phyloP scores from a whole-genome alignment of 2,113 vertebrate genomes.

The Catagonus wagneri region DNA sequence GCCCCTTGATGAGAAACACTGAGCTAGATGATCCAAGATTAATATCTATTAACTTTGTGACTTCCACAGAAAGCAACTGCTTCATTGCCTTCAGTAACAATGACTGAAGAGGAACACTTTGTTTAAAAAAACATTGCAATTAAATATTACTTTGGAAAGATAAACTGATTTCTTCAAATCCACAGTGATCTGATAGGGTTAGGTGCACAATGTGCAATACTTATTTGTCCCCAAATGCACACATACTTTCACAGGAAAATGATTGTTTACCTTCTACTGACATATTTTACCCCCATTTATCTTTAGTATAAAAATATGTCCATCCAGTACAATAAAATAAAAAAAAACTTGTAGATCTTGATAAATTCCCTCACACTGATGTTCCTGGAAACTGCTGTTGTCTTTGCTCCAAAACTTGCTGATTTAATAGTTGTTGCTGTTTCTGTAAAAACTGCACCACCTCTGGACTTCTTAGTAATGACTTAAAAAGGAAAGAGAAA shows the following conservation, averaged over 20 bases:
- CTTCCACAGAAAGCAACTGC: constrained; percentile 85
- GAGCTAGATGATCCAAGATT: constrained; percentile 54
- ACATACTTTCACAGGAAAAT: constrained; percentile 64
- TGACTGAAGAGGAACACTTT: constrained; percentile 81
- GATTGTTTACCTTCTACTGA: not conserved
- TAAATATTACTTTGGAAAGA: constrained; percentile 72
- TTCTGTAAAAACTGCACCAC: constrained; percentile 98
- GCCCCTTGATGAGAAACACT: not conserved
- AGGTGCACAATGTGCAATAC: constrained; percentile 74
- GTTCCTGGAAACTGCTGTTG: constrained; percentile 92
- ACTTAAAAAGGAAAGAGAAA: constrained; percentile 87
- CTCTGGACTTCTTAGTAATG: constrained; percentile 97
- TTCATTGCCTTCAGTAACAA: constrained; percentile 81
- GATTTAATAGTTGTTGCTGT: constrained; percentile 95
- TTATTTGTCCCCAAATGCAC: constrained; percentile 68
- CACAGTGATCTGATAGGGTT: constrained; percentile 66
- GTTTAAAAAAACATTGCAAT: constrained; percentile 61
- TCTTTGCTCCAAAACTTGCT: constrained; percentile 92
- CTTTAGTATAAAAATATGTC: constrained; percentile 64
- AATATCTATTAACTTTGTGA: constrained; percentile 70
- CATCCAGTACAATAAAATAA: constrained; percentile 48
- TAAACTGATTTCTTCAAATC: constrained; percentile 70
- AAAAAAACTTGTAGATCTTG: constrained; percentile 18
- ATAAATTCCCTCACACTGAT: constrained; percentile 81
- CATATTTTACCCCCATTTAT: not conserved